Evolutionary conservation across 2,113 vertebrate genomes (phyloP).

Genomic region (Crotophaga sulcirostris): DNA sequence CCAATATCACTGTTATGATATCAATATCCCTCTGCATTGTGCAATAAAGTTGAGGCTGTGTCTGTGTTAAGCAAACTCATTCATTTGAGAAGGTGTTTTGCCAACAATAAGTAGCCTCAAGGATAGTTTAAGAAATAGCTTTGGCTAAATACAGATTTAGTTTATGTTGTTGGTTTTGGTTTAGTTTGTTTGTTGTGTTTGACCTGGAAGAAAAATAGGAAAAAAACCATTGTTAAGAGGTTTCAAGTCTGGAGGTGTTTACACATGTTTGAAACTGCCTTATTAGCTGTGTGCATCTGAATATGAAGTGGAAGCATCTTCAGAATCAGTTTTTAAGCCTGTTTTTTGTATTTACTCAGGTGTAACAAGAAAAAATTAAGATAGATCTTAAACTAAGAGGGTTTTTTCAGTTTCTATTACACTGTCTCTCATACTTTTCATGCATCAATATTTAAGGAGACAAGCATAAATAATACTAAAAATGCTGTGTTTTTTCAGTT

Average conservation of each 20-base stretch:
- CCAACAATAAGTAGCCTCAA: not conserved
- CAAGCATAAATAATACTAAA: not conserved
- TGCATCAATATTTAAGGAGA: slow-evolving; percentile 14
- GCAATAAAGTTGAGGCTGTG: not conserved
- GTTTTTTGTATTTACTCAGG: not conserved
- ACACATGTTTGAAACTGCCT: not conserved
- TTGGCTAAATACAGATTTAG: not conserved
- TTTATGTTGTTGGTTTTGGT: not conserved
- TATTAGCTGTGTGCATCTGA: slow-evolving; percentile 34
- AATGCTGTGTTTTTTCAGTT: not conserved
- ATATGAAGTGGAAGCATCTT: slow-evolving; percentile 21
- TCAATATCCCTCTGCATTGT: not conserved
- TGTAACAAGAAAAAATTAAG: slow-evolving; percentile 37
- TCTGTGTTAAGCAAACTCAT: not conserved
- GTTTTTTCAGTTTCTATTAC: not conserved
- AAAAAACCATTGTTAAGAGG: not conserved
- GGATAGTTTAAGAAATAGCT: slow-evolving; percentile 23
- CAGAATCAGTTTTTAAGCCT: slow-evolving; percentile 35
- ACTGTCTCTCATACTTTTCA: slow-evolving; percentile 2
- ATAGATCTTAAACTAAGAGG: slow-evolving; percentile 1
- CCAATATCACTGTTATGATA: not conserved
- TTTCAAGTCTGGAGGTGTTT: slow-evolving; percentile 14
- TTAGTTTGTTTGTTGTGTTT: not conserved
- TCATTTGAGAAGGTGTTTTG: not conserved
- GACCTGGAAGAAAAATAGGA: not conserved